Base-by-base conservation (phyloP, 2,888 invertebrate genomes). In the Eupithecia abbreviata region DNA sequence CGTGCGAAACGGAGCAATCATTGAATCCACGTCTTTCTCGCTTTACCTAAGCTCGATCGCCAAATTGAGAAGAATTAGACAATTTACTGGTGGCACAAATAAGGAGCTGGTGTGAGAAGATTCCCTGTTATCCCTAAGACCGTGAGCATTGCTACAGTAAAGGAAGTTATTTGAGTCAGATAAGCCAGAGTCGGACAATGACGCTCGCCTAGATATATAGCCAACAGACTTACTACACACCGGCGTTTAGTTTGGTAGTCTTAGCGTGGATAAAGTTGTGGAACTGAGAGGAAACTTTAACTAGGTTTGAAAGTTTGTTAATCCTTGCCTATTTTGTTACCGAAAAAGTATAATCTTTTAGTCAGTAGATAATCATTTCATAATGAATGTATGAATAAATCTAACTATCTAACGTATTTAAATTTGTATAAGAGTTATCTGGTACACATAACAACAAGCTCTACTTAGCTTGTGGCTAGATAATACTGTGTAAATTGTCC, bases 181-280 rank as follows among this genome's bases (percentile, higher is more conserved):
- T 65, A 72, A 72, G 45, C 86, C 81, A 62, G 75, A 51, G 80
- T 18, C 1, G 86, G 88, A 87, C 90, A 88, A 86, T 88, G 87
- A 88, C 87, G 88, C 89, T 89, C 88, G 89, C 88, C 85, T 87
- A 89, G 88, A 91, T 91, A 85, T n/a, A n/a, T n/a, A n/a, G n/a
- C n/a, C 83, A 78, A 80, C 90, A 88, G 87, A 82, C 80, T 42
- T 76, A 71, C 43, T 71, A 86, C 86, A 87, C 81, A 86, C 81
- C 47, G 77, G 1, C 18, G 0, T 0, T 6, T 0, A 42, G 76
- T 65, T 77, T 71, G 49, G 3, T 2, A 75, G 62, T 80, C 13
- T 1, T 2, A 18, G n/a, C 30, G 30, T 30, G 30, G 30, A 30
- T 30, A 41, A 65, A 65, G 18, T 58, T 58, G 18, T 55, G 55